phyloP scores from a whole-genome alignment of 1,140 invertebrate species.

The Aphaenogaster floridana region DNA sequence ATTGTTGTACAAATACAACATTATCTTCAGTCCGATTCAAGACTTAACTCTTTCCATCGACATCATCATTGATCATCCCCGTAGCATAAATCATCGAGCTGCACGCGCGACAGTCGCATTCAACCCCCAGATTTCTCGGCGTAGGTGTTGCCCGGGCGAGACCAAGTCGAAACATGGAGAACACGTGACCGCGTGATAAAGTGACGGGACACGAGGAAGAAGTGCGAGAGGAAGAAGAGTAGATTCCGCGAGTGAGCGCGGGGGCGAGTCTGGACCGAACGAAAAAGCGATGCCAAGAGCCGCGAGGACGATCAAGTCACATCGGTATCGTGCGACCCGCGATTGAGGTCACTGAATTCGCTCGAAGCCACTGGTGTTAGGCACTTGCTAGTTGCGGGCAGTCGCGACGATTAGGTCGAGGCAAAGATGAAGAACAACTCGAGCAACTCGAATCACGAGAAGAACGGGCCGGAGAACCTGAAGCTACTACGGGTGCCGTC shows the following conservation, averaged over 20 bases:
- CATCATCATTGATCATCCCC: background rate
- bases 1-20: conserved; percentile 23
- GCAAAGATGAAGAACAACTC: conserved; percentile 77
- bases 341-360: conserved; percentile 71
- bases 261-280: conserved; percentile 44
- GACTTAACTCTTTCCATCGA: conserved; percentile 3
- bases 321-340: conserved; percentile 68
- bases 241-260: conserved; percentile 21
- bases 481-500: conserved; percentile 80
- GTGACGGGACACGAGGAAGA: conserved; percentile 25
- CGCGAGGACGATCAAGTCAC: conserved; percentile 65
- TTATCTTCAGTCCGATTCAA: conserved; percentile 13
- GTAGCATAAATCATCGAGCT: conserved; percentile 28
- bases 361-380: conserved; percentile 52
- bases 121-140: conserved; percentile 31
- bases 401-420: conserved; percentile 42
- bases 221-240: conserved; percentile 34
- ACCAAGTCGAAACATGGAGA: conserved; percentile 67
- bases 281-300: conserved; percentile 72
- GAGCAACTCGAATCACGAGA: conserved; percentile 78
- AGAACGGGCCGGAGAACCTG: conserved; percentile 82
- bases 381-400: conserved; percentile 35
- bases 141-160: conserved; percentile 50
- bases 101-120: conserved; percentile 11
- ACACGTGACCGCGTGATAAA: conserved; percentile 68